Conservation (phyloP, 2,888 invertebrate species). For the Chloromyia formosa region DNA sequence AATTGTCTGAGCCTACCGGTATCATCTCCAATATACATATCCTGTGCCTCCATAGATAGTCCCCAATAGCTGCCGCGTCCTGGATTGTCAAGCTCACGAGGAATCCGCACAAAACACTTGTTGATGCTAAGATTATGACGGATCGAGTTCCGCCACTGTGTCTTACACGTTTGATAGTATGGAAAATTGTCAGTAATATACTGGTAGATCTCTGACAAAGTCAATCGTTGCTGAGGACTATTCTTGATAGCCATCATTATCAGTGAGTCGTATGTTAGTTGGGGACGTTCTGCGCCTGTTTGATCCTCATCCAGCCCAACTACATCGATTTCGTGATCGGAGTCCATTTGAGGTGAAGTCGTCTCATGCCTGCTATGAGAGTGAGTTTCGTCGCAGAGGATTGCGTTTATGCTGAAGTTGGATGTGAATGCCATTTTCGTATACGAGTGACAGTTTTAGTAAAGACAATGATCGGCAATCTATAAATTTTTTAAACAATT, state of each 20-base stretch:
- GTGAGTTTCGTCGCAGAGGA: neutral
- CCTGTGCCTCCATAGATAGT: conserved; percentile 91
- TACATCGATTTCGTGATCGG: conserved; percentile 54
- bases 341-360: neutral
- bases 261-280: conserved; percentile 94
- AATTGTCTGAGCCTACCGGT: conserved; percentile 79
- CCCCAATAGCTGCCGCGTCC: conserved; percentile 99
- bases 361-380: neutral
- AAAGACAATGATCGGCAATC: no score
- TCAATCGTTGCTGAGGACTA: conserved; percentile 86
- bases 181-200: conserved; percentile 96
- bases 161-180: conserved; percentile 92
- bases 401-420: conserved; percentile 15
- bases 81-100: conserved; percentile 94
- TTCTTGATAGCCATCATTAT: conserved; percentile 97
- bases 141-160: conserved; percentile 97
- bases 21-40: conserved; percentile 94
- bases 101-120: conserved; percentile 95
- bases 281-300: conserved; percentile 66
- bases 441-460: neutral
- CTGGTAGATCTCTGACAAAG: conserved; percentile 92
- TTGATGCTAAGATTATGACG: conserved; percentile 92
- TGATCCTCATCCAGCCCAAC: conserved; percentile 51
- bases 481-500: no score
- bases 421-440: conserved; percentile 36